These are phyloP conservation scores for Hippopotamus amphibius DNA, from an alignment of 2,113 vertebrate genomes.

Conservation along the genomic window DNA sequence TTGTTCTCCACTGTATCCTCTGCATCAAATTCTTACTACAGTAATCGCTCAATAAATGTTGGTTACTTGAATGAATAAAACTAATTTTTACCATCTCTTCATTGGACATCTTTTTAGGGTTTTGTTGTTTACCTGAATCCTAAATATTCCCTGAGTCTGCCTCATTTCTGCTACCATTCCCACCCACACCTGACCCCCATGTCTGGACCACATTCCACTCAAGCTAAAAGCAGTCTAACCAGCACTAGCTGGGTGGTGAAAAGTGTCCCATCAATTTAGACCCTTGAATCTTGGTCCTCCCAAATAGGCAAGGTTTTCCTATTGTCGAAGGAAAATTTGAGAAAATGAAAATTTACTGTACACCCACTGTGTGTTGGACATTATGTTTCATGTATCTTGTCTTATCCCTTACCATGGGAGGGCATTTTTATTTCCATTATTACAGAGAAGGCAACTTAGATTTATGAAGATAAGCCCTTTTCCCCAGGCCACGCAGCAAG, in stretches of 20 bases:
- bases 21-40: background rate
- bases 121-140: background rate
- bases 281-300: background rate
- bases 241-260: background rate
- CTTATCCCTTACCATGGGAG: background rate
- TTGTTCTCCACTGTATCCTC: background rate
- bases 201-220: background rate
- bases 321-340: background rate
- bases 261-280: background rate
- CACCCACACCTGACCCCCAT: fast-evolving
- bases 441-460: background rate
- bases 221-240: background rate
- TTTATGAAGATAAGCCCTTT: background rate
- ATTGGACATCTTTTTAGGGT: background rate
- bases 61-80: background rate
- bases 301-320: background rate
- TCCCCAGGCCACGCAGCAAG: background rate
- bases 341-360: background rate
- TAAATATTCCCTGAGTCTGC: fast-evolving
- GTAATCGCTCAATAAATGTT: background rate
- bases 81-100: background rate
- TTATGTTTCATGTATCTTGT: background rate
- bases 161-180: background rate
- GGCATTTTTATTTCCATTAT: background rate
- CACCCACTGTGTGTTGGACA: fast-evolving